Conservation (phyloP, 2,888 invertebrate species). For the Drosophila basisetae region DNA sequence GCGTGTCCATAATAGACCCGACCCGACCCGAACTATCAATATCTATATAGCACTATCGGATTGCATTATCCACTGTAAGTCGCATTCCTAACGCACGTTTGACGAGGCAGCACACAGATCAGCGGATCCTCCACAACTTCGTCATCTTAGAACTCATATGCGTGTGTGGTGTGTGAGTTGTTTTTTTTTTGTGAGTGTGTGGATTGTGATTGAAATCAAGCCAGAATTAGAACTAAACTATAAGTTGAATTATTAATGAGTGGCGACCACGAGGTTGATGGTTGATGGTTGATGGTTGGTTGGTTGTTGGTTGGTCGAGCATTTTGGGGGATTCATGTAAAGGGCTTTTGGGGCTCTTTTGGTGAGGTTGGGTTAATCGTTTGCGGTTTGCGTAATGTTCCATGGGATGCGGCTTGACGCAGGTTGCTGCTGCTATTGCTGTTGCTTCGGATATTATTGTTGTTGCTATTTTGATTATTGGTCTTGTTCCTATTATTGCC, state of each 20-base stretch:
- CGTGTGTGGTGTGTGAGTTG: background rate
- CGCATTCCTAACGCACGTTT: conserved; percentile 4
- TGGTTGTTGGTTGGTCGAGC: conserved; percentile 10
- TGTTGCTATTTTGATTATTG: conserved; percentile 28
- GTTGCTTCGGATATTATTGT: conserved; percentile 18
- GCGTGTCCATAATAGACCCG: conserved; percentile 5
- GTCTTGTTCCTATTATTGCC: conserved; percentile 19
- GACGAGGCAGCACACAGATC: conserved; percentile 55
- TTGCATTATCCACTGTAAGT: background rate
- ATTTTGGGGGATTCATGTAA: conserved; percentile 5
- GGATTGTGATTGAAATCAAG: conserved; percentile 33
- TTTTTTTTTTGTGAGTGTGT: background rate
- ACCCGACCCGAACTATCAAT: background rate
- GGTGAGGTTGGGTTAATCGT: conserved; percentile 19
- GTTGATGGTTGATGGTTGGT: conserved; percentile 11
- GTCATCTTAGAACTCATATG: conserved; percentile 65
- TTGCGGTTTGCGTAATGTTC: conserved; percentile 54
- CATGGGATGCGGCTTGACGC: conserved; percentile 51
- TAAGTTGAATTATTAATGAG: conserved; percentile 41
- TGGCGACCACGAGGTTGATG: conserved; percentile 13
- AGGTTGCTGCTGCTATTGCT: conserved; percentile 30
- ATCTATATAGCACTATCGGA: background rate
- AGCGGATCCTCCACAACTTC: conserved; percentile 56
- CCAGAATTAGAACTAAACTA: conserved; percentile 42
- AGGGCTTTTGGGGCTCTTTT: conserved; percentile 21